Percentiles rank a stretch among this genome's conserved stretches.
phyloP scores from a whole-genome alignment of 1,140 invertebrate species.

The Eulimnadia texana region DNA sequence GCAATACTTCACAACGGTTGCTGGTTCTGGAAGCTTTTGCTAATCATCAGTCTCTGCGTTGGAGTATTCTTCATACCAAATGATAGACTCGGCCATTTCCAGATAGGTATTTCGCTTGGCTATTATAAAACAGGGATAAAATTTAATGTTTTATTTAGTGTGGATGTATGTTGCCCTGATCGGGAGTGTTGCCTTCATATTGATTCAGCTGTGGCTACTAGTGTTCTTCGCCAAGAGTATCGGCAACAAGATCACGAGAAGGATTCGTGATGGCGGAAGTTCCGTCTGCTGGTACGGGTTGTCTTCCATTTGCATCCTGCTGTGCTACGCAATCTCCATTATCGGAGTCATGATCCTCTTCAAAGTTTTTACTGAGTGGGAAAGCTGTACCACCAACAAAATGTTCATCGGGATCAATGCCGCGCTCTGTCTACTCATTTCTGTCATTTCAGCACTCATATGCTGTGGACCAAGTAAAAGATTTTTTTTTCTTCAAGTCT shows the following conservation, averaged over 20 bases:
- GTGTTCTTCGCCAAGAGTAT: slow-evolving; percentile 41
- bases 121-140: not conserved
- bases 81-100: slow-evolving; percentile 20
- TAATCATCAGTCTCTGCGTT: slow-evolving; percentile 22
- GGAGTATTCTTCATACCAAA: slow-evolving; percentile 24
- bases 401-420: slow-evolving; percentile 27
- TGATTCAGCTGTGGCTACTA: slow-evolving; percentile 40
- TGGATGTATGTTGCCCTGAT: slow-evolving; percentile 40
- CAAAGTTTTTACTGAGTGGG: slow-evolving; percentile 23
- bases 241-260: slow-evolving; percentile 32
- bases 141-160: slow-evolving; percentile 25
- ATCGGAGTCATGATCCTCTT: slow-evolving; percentile 21
- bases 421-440: slow-evolving; percentile 23
- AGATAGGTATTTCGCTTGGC: slow-evolving; percentile 17
- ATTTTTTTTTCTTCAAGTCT: not conserved
- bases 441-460: slow-evolving; percentile 23
- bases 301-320: slow-evolving; percentile 21
- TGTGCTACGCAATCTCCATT: slow-evolving; percentile 21
- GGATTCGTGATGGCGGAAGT: slow-evolving; percentile 34
- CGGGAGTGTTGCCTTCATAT: slow-evolving; percentile 38
- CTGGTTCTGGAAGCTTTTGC: slow-evolving; percentile 26
- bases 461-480: slow-evolving; percentile 17
- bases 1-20: slow-evolving; percentile 32
- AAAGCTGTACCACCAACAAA: slow-evolving; percentile 24
- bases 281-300: slow-evolving; percentile 33